Base-by-base conservation (phyloP, 2,113 vertebrate genomes). In the Hydropotes inermis region DNA sequence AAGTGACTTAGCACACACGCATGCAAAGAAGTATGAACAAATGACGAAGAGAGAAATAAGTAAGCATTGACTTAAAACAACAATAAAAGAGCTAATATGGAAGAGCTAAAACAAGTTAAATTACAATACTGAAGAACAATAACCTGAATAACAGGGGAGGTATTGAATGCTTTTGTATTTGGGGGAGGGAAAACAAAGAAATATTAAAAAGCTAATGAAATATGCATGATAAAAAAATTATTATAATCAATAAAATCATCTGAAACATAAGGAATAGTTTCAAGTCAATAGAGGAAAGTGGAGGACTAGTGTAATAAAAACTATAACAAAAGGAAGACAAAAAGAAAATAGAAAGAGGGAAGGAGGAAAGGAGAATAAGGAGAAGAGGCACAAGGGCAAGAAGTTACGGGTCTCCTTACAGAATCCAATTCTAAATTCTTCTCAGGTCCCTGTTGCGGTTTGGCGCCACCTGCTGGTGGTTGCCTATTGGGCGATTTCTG, bases 381-480 rank as follows among this genome's bases (percentile, higher is more conserved):
- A 43, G 19, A 28, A 36, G 6, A 47, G 13, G 27, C 45, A 27
- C 4, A 23, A 16, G 67, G 27, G 4, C 8, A 83, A 94, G 60
- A 10, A 64, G 25, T 47, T 81, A 54, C 47, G 28, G 3, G 54
- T 76, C 9, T 6, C 43, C 16, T 54, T 47, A 47, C 19, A 52
- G 15, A 1, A 87, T 36, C 91, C n/a, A 64, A 60, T 47, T 55
- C 28, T 70, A 39, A 61, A 55, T 54, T 67, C 36, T n/a, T 52
- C 27, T 25, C 6, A 12, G 45, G 45, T 27, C 97, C 83, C 61
- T 27, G 14, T 9, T 96, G 79, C 95, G 39, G 57, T 95, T 97
- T 85, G 70, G 87, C 39, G 84, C 97, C 98, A 97, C 87, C 97
- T 97, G 25, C 60, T 97, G 96, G 97, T 87, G 13, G 30, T 1